A percentile compares a stretch with the other conserved stretches of the same genome.
These are phyloP conservation scores for Onychomys arenicola DNA, from an alignment of 2,797 vertebrate species.

Conservation along the genomic window DNA sequence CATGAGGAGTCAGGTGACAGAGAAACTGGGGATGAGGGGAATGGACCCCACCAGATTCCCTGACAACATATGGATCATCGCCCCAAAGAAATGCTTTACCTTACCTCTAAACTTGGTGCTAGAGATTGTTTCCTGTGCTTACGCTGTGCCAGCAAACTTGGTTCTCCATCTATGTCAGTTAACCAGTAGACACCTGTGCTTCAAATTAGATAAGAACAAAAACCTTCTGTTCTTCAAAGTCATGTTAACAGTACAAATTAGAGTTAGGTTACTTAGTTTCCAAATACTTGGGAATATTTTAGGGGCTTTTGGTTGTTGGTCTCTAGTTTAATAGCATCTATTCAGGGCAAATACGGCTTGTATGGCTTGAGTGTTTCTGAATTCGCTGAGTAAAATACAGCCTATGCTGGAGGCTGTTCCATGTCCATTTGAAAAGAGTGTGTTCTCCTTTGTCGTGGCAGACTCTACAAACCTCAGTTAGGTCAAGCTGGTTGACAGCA, in stretches of 20 bases:
- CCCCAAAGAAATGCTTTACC: background rate
- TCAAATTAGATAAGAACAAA: background rate
- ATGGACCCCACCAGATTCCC: background rate
- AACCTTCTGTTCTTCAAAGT: background rate
- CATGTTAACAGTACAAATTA: conserved; percentile 6
- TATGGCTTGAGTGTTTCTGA: background rate
- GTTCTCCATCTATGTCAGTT: conserved; percentile 19
- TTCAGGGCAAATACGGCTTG: background rate
- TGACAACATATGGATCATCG: background rate
- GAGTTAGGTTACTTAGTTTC: background rate
- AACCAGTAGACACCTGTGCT: background rate
- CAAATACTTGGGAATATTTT: conserved; percentile 30
- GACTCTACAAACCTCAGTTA: background rate
- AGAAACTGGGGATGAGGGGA: background rate
- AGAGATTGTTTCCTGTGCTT: background rate
- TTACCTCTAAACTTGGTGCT: background rate
- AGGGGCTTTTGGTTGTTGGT: background rate
- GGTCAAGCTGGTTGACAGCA: background rate
- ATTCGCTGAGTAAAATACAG: conserved; percentile 31
- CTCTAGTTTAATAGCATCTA: conserved; percentile 4
- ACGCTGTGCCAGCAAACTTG: background rate
- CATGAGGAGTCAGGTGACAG: background rate
- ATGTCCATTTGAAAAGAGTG: conserved; percentile 7
- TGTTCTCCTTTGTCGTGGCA: background rate
- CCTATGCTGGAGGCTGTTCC: background rate